A percentile compares a stretch with the other conserved stretches of the same genome.
These are phyloP conservation scores for Diabrotica undecimpunctata DNA, from an alignment of 1,140 invertebrate genomes.

Conservation along the genomic window DNA sequence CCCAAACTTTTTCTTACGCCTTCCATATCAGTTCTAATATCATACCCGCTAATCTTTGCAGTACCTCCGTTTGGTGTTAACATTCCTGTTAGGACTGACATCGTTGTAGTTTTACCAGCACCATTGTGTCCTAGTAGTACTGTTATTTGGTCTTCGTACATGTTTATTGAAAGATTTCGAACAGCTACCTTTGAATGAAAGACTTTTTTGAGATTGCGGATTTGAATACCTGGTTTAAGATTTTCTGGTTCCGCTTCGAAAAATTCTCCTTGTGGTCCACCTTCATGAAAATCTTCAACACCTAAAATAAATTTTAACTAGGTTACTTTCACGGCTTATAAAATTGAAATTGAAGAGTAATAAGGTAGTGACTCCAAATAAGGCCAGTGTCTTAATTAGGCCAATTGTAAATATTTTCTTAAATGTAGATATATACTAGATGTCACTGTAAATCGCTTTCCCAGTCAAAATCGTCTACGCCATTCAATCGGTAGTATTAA, in stretches of 20 bases:
- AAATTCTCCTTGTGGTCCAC: conserved; percentile 23
- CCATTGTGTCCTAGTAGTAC: conserved; percentile 77
- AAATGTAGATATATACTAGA: too few species aligned
- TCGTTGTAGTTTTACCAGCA: conserved; percentile 68
- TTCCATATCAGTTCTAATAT: conserved; percentile 60
- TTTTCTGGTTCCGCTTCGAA: conserved; percentile 35
- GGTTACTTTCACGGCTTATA: not conserved
- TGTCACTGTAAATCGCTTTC: too few species aligned
- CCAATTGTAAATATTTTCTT: too few species aligned
- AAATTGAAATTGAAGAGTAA: not conserved
- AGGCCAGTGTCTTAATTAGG: too few species aligned
- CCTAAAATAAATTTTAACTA: too few species aligned
- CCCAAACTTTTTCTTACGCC: conserved; percentile 68
- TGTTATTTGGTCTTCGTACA: conserved; percentile 63
- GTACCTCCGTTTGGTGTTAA: conserved; percentile 64
- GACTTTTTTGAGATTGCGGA: conserved; percentile 61
- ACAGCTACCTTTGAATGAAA: conserved; percentile 58
- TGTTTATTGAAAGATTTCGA: conserved; percentile 59
- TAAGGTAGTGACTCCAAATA: not conserved
- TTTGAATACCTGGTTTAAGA: conserved; percentile 59
- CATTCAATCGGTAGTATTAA: too few species aligned
- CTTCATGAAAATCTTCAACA: conserved; percentile 22
- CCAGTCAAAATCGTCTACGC: too few species aligned
- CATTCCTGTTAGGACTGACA: conserved; percentile 74
- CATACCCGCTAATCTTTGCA: conserved; percentile 63